Evolutionary conservation across 2,888 invertebrate genomes (phyloP).

Genomic region (Cordilura impudica): DNA sequence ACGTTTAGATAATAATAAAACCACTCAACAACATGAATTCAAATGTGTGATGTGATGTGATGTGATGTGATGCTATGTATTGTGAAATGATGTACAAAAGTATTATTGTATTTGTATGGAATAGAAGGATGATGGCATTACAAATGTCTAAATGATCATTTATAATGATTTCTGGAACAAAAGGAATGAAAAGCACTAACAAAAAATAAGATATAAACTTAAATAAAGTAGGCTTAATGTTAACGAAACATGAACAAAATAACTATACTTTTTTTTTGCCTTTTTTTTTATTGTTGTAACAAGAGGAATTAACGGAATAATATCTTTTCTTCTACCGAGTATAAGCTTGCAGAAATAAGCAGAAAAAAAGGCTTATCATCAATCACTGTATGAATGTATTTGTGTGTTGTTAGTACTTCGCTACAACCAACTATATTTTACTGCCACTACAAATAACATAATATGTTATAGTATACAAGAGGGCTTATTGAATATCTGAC

Average conservation of each 20-base stretch:
- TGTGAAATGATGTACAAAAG: neutral
- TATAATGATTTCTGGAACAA: conserved; percentile 48
- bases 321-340: conserved; percentile 36
- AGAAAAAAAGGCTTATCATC: conserved; percentile 58
- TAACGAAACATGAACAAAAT: conserved; percentile 50
- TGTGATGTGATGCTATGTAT: neutral
- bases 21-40: conserved; percentile 11
- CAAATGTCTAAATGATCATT: conserved; percentile 61
- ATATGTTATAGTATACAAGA: conserved; percentile 53
- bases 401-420: conserved; percentile 15
- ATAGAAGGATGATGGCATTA: conserved; percentile 54
- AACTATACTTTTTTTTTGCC: conserved; percentile 21
- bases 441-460: conserved; percentile 45
- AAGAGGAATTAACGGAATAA: conserved; percentile 50
- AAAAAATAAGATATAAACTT: conserved; percentile 32
- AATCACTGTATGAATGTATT: conserved; percentile 38
- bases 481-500: conserved; percentile 60
- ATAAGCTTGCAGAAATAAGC: conserved; percentile 27
- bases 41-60: neutral
- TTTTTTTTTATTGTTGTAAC: neutral
- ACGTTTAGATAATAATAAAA: conserved; percentile 30
- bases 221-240: conserved; percentile 54
- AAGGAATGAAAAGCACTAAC: neutral
- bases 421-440: conserved; percentile 7
- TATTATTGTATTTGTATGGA: conserved; percentile 9